Conservation (phyloP, 2,113 vertebrate species). For the Melanostigma gelatinosum region DNA sequence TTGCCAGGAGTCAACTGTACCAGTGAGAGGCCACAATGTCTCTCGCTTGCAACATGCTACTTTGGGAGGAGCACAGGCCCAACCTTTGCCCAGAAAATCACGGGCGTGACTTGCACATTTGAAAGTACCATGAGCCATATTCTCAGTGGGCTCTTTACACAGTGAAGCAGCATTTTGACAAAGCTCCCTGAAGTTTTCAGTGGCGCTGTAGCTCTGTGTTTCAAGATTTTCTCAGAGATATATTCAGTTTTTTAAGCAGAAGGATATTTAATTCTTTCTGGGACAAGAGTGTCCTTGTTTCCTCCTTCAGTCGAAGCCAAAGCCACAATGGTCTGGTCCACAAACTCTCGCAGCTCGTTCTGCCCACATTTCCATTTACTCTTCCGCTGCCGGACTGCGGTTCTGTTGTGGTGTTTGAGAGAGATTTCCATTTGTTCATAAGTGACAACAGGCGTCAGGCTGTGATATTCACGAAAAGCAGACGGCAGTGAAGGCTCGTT, state of each 20-base stretch:
- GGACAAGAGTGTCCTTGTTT: constrained; percentile 64
- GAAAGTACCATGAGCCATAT: constrained; percentile 18
- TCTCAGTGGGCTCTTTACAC: constrained; percentile 6
- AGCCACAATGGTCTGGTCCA: constrained; percentile 58
- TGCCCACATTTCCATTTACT: constrained; percentile 66
- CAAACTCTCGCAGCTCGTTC: constrained; percentile 48
- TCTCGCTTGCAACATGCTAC: constrained; percentile 30
- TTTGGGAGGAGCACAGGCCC: constrained; percentile 23
- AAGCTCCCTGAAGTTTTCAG: neutral
- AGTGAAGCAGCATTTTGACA: neutral
- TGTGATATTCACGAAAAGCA: constrained; percentile 33
- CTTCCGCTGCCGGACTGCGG: constrained; percentile 19
- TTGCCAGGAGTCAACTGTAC: constrained; percentile 33
- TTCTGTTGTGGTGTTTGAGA: constrained; percentile 50
- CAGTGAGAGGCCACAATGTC: constrained; percentile 43
- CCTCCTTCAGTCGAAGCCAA: constrained; percentile 46
- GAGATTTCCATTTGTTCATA: constrained; percentile 62
- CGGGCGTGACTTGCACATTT: constrained; percentile 26
- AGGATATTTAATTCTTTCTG: constrained; percentile 44
- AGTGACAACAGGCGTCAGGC: constrained; percentile 39
- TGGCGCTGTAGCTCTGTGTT: neutral
- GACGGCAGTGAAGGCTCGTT: constrained; percentile 22
- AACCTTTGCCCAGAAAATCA: constrained; percentile 23
- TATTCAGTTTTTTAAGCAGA: constrained; percentile 7
- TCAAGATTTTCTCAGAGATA: neutral